Conservation (phyloP, 2,797 vertebrate genomes). For the Periophthalmus magnuspinnatus region DNA sequence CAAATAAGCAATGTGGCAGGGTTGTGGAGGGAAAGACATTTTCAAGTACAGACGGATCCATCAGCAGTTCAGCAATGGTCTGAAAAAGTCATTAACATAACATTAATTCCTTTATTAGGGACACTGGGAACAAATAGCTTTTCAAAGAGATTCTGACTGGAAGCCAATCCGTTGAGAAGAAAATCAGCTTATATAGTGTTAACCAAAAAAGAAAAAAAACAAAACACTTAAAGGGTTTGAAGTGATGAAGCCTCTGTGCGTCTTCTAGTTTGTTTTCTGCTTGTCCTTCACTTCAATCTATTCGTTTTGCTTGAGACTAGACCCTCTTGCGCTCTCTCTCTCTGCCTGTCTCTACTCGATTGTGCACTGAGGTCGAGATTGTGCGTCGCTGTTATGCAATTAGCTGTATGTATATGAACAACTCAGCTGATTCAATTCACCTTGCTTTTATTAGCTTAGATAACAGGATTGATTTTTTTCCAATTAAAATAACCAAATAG, state of each 20-base stretch:
- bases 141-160: constrained; percentile 49
- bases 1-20: constrained; percentile 54
- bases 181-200: constrained; percentile 43
- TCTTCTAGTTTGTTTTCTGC: too few relatives aligned
- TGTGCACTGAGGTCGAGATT: constrained; percentile 1
- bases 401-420: neutral
- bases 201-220: too few relatives aligned
- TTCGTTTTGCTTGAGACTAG: too few relatives aligned
- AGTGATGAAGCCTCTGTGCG: too few relatives aligned
- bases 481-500: neutral
- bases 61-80: constrained; percentile 63
- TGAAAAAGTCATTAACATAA: constrained; percentile 71
- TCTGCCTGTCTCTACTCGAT: too few relatives aligned
- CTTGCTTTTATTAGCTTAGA: neutral
- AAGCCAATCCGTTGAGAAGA: constrained; percentile 51
- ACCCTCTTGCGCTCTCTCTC: too few relatives aligned
- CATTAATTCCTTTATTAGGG: constrained; percentile 74
- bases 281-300: too few relatives aligned
- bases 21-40: constrained; percentile 67
- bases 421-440: constrained; percentile 1
- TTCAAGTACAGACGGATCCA: constrained; percentile 71
- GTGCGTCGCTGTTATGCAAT: too few relatives aligned
- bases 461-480: neutral
- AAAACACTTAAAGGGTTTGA: too few relatives aligned
- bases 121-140: constrained; percentile 73